Evolutionary conservation across 2,113 vertebrate species (phyloP), one percentile per base, ranked within the genome.

Genomic region (Carollia perspicillata): DNA sequence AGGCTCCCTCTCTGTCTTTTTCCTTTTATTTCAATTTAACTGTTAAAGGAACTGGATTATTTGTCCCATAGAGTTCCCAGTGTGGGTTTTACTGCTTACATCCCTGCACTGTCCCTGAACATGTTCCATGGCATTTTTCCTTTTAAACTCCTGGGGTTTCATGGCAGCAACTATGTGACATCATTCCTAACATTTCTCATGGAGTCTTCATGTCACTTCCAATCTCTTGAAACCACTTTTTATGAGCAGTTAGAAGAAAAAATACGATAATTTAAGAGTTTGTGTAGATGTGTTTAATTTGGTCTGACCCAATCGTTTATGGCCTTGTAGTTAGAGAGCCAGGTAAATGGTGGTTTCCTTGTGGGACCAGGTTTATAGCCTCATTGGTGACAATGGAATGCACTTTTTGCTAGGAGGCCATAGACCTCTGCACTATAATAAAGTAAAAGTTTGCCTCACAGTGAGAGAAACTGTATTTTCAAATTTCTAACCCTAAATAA

Each of bases 361-460:
- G 30, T 78, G 49, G 7, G 13, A 35, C 35, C 23, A 53, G 23
- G 40, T 47, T 26, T 7, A 89, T 79, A 63, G 12, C 79, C 40
- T 83, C 78, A 28, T 37, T 84, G 47, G 44, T 42, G 7, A 90
- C 60, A 58, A 72, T 87, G 55, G 89, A 78, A 44, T 47, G 6
- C n/a, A 4, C 28, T 79, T 91, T 84, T 85, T 92, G 10, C 30
- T 88, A 60, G 30, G 40, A 71, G 58, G 10, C 55, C 49, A 69
- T 12, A 60, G 49, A 86, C 40, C 17, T 49, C 66, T 89, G 22
- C 71, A 86, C 86, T 94, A 16, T 78, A 55, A 81, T 79, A 66
- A 90, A 89, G 77, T 72, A 77, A 95, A 90, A 79, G 49, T 81
- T 90, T 69, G 8, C 26, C 75, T 74, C 87, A 74, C 90, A 90